Evolutionary conservation across 1,140 invertebrate species (phyloP), one percentile per base, ranked within the genome.

Genomic region (Heterodera schachtii): DNA sequence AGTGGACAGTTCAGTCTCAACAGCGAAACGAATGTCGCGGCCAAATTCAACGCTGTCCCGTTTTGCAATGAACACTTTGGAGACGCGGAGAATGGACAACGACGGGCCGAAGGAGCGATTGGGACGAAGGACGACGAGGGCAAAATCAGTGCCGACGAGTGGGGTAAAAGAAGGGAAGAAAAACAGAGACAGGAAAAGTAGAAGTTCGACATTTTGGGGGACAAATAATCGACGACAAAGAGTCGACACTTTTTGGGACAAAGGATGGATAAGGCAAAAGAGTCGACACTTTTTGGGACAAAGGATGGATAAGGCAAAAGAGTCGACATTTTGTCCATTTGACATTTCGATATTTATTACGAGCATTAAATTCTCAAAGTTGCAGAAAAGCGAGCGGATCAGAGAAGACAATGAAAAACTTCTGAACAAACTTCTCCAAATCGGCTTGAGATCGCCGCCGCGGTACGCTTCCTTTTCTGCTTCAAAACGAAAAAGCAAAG

Each of bases 71-170:
- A 46, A 21, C 41, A 78, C 41, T 67, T 78, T 16, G 57, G n/a
- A 41, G 11, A 21, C 52, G 69, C 21, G 3, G 47, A 71, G 57
- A 49, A 16, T 44, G 16, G 57, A 41, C 66, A 76, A 60, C 77
- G n/a, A 70, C 31, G 57, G 11, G 49, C 64, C 43, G 31, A 16
- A 64, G 31, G 31, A 31, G 31, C 31, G 31, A 31, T 11, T 8
- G 49, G 11, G 11, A 11, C 6, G 69, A 11, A 31, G 70, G 47
- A 41, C 9, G 41, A 71, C 8, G 4, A 64, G 77, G 31, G 77
- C 77, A 16, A 78, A 64, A 52, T 78, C 77, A 69, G 77, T 78
- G 21, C 77, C 77, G 19, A 47, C 77, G 19, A 77, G 57, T 64
- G 49, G 47, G 70, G 70, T 19, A 21, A 76, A 19, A 64, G 57